Percentiles rank a stretch among this genome's conserved stretches.
These are phyloP conservation scores for Cardiocondyla obscurior DNA, from an alignment of 1,140 invertebrate genomes.

Conservation along the genomic window DNA sequence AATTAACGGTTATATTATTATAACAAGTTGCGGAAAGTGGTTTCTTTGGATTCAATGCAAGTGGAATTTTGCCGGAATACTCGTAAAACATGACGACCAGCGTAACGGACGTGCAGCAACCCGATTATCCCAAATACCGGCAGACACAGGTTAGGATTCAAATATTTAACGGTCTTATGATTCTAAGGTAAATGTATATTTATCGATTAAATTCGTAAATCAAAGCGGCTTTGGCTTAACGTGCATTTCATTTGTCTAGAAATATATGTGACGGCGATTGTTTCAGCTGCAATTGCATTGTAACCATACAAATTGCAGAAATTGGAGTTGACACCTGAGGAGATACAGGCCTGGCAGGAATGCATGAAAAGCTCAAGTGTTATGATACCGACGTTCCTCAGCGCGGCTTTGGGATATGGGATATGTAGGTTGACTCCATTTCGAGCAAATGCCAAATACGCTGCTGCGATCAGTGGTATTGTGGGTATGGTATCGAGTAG, in stretches of 20 bases:
- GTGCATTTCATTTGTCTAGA: not conserved
- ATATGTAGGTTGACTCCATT: not conserved
- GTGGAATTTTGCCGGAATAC: not conserved
- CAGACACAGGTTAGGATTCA: not conserved
- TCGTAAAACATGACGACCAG: conserved; percentile 4
- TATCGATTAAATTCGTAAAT: not conserved
- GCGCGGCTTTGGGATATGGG: not conserved
- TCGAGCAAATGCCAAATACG: not conserved
- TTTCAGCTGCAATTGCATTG: not conserved
- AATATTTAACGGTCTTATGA: not conserved
- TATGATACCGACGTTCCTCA: not conserved
- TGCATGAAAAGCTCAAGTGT: not conserved
- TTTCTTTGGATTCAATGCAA: not conserved
- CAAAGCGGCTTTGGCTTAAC: not conserved
- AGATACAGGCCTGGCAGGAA: not conserved
- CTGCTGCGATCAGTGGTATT: not conserved
- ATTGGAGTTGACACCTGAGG: conserved; percentile 1
- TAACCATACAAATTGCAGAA: not conserved
- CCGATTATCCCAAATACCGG: not conserved
- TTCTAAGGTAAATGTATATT: not conserved
- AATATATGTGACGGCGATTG: not conserved
- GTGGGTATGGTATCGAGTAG: not conserved
- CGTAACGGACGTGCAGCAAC: conserved; percentile 6
- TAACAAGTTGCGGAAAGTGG: not conserved
- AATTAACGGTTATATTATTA: not conserved